These are phyloP conservation scores for Fragum whitleyi DNA, from an alignment of 2,888 invertebrate species.

Conservation along the genomic window DNA sequence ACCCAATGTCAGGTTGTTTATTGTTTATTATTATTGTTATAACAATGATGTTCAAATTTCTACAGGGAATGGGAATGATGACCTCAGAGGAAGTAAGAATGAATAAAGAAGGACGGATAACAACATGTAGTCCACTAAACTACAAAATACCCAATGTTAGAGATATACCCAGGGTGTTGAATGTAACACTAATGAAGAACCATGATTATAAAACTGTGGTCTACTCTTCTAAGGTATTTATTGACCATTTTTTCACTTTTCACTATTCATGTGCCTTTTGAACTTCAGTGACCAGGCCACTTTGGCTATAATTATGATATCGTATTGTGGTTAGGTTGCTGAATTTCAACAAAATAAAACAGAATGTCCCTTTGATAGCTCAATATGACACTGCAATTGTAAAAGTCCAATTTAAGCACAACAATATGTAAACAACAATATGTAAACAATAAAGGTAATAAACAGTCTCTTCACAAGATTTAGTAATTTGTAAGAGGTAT, in stretches of 20 bases:
- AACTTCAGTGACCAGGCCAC: not conserved
- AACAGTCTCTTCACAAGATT: no score
- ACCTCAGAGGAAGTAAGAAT: conserved; percentile 52
- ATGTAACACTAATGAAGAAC: conserved; percentile 95
- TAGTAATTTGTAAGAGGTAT: no score
- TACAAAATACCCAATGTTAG: conserved; percentile 97
- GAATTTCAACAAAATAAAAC: not conserved
- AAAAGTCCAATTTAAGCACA: no score
- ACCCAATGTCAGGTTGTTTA: no score
- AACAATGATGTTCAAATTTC: not conserved
- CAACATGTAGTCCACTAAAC: conserved; percentile 95
- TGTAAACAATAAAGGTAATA: no score
- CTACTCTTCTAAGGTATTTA: conserved; percentile 98
- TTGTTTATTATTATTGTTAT: no score
- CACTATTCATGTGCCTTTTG: not conserved
- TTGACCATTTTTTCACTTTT: not conserved
- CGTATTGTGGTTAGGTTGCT: not conserved
- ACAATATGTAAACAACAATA: no score
- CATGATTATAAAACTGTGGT: conserved; percentile 95
- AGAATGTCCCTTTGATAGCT: not conserved
- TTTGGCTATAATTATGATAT: not conserved
- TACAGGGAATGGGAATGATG: conserved; percentile 62
- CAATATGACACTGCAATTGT: not conserved
- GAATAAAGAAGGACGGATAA: conserved; percentile 88
- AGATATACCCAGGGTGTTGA: conserved; percentile 95